Base-by-base conservation (phyloP, 2,888 invertebrate genomes). In the Margaritifera margaritifera region DNA sequence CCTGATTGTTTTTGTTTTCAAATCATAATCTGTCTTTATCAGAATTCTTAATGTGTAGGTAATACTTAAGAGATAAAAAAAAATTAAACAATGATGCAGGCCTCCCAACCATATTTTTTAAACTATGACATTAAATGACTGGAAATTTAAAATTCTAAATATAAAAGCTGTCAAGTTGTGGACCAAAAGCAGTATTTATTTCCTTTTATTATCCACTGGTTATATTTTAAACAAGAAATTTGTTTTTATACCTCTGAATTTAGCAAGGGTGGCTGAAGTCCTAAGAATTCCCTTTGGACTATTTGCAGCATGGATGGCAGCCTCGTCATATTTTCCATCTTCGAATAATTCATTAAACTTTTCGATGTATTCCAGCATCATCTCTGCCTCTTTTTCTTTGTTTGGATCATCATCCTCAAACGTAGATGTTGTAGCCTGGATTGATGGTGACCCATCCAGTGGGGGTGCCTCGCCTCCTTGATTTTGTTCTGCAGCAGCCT, bases 311-410 rank as follows among this genome's bases (percentile, higher is more conserved):
- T 89, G 89, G 20, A 87, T 81, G 55, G 89, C 89, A 24, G 89
- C 89, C 64, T 87, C 87, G 59, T 87, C 86, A 72, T 84, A 88
- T 55, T 83, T 82, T 6, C 82, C 84, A 68, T 87, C 87, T 69
- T 89, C 89, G 79, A 89, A 84, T 59, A 89, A 79, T 69, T 89
- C 89, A 68, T 89, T 89, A 72, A 89, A 89, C 66, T 87, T 88
- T 74, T 89, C 89, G 50, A 89, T 89, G 67, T 89, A 89, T 69
- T 89, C 89, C 58, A 89, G 74, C 87, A 89, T 89, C 83, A 87
- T 83, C 76, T 89, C 89, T 6, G 89, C 88, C 72, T 89, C 89
- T 67, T 88, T 86, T 76, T 89, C 89, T 61, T 85, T 85, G 64
- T 84, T 85, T n/a, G 89, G 88, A 65, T 89, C 89, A 74, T 88